Percentiles rank a stretch among this genome's conserved stretches.
Conservation (phyloP, 2,113 vertebrate genomes). For the Lophius piscatorius region DNA sequence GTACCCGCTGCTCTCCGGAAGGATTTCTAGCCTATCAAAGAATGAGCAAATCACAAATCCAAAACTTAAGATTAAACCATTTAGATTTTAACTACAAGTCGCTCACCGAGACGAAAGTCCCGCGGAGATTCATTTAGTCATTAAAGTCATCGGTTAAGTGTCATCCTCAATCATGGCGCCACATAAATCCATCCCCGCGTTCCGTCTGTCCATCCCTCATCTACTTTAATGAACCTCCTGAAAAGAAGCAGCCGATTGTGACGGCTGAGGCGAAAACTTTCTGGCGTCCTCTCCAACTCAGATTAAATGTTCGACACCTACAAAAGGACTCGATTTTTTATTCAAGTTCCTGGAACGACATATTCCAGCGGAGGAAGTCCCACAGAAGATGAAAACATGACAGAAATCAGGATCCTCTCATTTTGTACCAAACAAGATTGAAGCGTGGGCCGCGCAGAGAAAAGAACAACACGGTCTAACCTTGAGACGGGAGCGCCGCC, state of each 20-base stretch:
- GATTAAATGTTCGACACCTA: conserved; percentile 49
- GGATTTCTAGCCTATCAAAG: conserved; percentile 23
- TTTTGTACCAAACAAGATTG: conserved; percentile 71
- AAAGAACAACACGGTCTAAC: conserved; percentile 70
- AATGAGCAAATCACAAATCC: conserved; percentile 27
- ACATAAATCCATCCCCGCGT: conserved; percentile 28
- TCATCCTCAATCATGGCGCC: conserved; percentile 30
- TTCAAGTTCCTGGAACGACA: conserved; percentile 48
- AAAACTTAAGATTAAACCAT: conserved; percentile 28
- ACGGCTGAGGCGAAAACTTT: conserved; percentile 47
- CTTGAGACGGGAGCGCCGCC: conserved; percentile 72
- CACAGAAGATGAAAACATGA: conserved; percentile 53
- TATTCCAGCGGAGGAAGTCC: conserved; percentile 41
- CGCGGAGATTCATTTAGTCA: conserved; percentile 27
- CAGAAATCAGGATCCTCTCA: conserved; percentile 60
- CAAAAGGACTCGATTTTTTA: conserved; percentile 35
- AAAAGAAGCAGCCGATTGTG: conserved; percentile 28
- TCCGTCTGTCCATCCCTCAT: conserved; percentile 20
- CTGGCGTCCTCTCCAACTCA: conserved; percentile 34
- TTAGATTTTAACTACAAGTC: conserved; percentile 36
- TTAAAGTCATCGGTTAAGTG: conserved; percentile 31
- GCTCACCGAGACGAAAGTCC: conserved; percentile 31
- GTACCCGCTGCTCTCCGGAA: conserved; percentile 17
- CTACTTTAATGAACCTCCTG: conserved; percentile 33
- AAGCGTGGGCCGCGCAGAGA: conserved; percentile 44